phyloP scores from a whole-genome alignment of 2,797 vertebrate genomes.

The Anabacerthia variegaticeps region DNA sequence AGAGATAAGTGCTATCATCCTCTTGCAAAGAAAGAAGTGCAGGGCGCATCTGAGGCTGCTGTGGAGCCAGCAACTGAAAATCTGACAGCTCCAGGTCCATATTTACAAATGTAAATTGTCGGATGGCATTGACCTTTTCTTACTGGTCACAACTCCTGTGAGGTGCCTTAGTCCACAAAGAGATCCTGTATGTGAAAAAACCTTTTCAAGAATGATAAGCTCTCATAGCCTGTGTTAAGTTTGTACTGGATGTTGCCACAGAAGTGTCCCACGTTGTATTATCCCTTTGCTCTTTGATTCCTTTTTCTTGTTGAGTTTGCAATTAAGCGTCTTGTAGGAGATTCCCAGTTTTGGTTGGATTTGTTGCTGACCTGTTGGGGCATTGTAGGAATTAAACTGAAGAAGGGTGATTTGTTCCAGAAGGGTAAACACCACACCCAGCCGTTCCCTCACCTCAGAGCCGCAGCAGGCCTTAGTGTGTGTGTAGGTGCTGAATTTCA shows the following conservation, averaged over 20 bases:
- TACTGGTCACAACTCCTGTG: neutral
- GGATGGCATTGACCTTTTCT: neutral
- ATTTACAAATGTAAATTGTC: neutral
- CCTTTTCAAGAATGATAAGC: neutral
- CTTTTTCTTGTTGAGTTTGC: neutral
- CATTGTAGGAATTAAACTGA: neutral
- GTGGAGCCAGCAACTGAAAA: neutral
- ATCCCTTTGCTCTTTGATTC: neutral
- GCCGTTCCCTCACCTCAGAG: neutral
- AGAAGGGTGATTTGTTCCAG: neutral
- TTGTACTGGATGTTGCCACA: neutral
- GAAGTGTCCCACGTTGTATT: neutral
- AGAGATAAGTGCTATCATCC: neutral
- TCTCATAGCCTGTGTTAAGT: neutral
- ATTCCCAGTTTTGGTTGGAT: neutral
- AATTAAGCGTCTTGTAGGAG: neutral
- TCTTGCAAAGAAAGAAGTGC: neutral
- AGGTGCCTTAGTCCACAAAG: neutral
- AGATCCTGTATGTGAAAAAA: neutral
- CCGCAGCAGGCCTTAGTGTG: rapidly evolving
- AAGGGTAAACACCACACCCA: neutral
- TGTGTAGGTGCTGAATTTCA: neutral
- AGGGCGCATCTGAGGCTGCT: neutral
- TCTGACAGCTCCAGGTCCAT: neutral
- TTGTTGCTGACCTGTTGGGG: neutral